These are phyloP conservation scores for Galaxea fascicularis DNA, from an alignment of 92 coral and sea anemone species.

Conservation along the genomic window DNA sequence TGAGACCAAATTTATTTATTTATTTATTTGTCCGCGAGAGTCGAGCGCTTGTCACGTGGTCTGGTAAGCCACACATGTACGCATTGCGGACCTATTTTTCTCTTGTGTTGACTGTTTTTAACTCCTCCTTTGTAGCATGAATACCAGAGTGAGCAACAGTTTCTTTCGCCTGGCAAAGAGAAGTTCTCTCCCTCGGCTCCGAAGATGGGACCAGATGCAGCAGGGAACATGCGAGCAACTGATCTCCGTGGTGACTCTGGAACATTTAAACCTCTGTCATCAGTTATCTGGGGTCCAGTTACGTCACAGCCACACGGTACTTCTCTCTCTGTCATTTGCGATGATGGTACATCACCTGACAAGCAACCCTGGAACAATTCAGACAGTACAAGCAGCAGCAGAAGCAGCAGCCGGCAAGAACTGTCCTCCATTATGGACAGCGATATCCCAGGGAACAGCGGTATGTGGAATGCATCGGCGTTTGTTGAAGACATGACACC, in stretches of 20 bases:
- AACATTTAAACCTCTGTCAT: constrained; percentile 82
- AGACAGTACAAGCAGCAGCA: constrained; percentile 94
- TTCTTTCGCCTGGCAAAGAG: constrained; percentile 36
- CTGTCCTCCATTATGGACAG: constrained; percentile 96
- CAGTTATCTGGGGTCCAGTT: constrained; percentile 94
- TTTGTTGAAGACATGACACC: constrained; percentile 90
- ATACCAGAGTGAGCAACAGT: constrained; percentile 56
- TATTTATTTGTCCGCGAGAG: no score
- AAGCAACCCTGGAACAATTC: constrained; percentile 98
- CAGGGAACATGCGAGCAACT: constrained; percentile 36
- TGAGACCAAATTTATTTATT: no score
- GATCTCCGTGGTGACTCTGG: constrained; percentile 73
- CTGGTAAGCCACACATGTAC: no score
- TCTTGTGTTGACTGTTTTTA: background rate
- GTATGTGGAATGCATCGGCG: constrained; percentile 82
- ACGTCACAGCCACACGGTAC: constrained; percentile 57
- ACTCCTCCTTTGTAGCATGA: constrained; percentile 49
- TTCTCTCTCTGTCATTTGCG: constrained; percentile 83
- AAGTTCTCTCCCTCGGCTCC: constrained; percentile 59
- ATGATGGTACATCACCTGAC: constrained; percentile 78
- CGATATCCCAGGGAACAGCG: constrained; percentile 64
- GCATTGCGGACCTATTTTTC: no score
- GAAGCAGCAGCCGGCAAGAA: constrained; percentile 98
- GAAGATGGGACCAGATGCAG: constrained; percentile 55
- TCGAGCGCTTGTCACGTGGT: no score